Conservation (phyloP, 2,888 invertebrate genomes). For the Mythimna vitellina region DNA sequence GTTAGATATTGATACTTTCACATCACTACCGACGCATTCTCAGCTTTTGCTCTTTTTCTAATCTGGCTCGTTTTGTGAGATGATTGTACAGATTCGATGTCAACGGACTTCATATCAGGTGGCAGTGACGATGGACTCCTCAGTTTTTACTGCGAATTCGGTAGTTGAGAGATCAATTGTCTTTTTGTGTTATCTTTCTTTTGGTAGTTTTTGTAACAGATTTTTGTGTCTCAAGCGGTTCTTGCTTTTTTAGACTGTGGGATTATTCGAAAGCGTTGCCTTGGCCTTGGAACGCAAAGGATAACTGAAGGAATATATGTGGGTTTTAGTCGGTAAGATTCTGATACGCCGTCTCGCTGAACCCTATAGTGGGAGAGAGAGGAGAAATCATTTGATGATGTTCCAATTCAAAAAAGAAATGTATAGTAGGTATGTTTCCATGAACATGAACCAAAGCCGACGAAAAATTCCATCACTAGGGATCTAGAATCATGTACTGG, state of each 20-base stretch:
- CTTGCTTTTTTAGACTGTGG: neutral
- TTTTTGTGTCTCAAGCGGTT: neutral
- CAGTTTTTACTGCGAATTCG: conserved; percentile 12
- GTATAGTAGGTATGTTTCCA: too few species aligned
- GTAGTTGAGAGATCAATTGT: conserved; percentile 10
- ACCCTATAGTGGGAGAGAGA: too few species aligned
- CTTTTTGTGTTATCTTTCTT: conserved; percentile 12
- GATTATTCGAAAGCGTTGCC: too few species aligned
- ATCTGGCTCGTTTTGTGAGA: conserved; percentile 61
- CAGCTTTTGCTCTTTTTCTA: conserved; percentile 65
- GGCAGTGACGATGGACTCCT: conserved; percentile 9
- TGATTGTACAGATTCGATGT: conserved; percentile 61
- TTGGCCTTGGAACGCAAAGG: too few species aligned
- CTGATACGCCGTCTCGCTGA: too few species aligned
- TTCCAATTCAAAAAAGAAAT: too few species aligned
- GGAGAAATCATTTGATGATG: too few species aligned
- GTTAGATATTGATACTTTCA: neutral
- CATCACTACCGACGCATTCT: conserved; percentile 71
- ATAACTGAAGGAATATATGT: too few species aligned
- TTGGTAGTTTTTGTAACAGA: neutral
- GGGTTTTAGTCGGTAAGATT: too few species aligned
- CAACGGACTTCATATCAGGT: conserved; percentile 61
- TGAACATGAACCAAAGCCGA: too few species aligned
- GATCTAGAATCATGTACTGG: too few species aligned
- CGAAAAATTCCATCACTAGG: too few species aligned